Conservation (phyloP, 2,113 vertebrate genomes). For the Solea senegalensis region DNA sequence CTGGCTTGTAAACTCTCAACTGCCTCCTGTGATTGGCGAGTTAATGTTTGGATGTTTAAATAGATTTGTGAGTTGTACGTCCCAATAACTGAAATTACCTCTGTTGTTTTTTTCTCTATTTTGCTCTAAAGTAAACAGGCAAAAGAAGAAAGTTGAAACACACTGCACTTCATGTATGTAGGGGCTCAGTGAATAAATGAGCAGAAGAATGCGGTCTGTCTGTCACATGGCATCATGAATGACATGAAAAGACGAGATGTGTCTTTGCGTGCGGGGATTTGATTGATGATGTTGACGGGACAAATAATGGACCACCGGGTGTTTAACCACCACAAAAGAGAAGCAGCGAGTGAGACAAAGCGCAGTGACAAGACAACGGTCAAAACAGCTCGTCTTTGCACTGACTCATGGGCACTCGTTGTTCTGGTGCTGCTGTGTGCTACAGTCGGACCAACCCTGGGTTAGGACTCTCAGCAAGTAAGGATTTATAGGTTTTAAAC, state of each 20-base stretch:
- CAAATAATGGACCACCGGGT: slow-evolving; percentile 30
- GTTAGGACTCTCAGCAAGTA: too few species aligned
- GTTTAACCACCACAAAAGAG: slow-evolving; percentile 40
- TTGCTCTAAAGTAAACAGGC: too few species aligned
- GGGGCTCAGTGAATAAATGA: not conserved
- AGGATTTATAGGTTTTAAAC: too few species aligned
- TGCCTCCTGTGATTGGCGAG: too few species aligned
- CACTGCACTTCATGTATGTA: not conserved
- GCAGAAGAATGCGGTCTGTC: slow-evolving; percentile 7
- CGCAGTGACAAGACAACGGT: slow-evolving; percentile 18
- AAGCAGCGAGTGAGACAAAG: slow-evolving; percentile 9
- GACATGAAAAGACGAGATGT: slow-evolving; percentile 27
- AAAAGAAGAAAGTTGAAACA: not conserved
- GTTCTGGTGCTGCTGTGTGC: not conserved
- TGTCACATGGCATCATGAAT: slow-evolving; percentile 28
- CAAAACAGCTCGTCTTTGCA: slow-evolving; percentile 19
- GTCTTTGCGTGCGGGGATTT: slow-evolving; percentile 7
- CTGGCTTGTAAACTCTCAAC: too few species aligned
- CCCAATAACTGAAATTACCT: too few species aligned
- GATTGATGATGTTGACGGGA: slow-evolving; percentile 36
- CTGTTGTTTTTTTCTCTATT: not conserved
- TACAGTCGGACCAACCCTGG: not conserved
- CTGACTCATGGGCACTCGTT: slow-evolving; percentile 25
- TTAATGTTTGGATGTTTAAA: too few species aligned
- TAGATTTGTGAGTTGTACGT: too few species aligned